Evolutionary conservation across 2,797 vertebrate species (phyloP).

Genomic region (Eutrigla gurnardus): DNA sequence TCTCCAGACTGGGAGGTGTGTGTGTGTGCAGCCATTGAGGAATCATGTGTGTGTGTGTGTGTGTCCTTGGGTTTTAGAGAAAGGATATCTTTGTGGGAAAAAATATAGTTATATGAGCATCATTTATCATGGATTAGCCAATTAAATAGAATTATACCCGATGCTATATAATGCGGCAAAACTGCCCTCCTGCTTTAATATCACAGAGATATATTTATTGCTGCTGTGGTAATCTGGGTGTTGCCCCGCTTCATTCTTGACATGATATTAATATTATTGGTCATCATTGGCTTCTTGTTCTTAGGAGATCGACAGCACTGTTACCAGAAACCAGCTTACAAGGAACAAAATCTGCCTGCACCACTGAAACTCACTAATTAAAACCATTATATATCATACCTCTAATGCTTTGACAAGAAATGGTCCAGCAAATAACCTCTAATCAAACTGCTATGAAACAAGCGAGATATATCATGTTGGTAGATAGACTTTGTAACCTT

Average conservation of each 20-base stretch:
- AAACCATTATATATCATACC: not conserved
- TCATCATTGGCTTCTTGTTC: not conserved
- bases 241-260: not conserved
- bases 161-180: conserved; percentile 2
- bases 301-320: not conserved
- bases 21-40: conserved; percentile 18
- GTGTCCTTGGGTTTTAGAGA: conserved; percentile 59
- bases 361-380: not conserved
- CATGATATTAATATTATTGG: not conserved
- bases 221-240: not conserved
- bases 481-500: not conserved
- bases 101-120: conserved; percentile 14
- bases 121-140: conserved; percentile 31
- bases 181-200: not conserved
- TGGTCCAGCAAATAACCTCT: not conserved
- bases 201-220: not conserved
- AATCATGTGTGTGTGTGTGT: conserved; percentile 6
- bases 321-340: not conserved
- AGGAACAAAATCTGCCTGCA: not conserved
- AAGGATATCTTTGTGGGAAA: conserved; percentile 42
- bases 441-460: not conserved
- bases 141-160: conserved; percentile 29
- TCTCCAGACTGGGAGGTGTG: conserved; percentile 51
- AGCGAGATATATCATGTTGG: not conserved
- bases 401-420: not conserved